A percentile compares a stretch with the other conserved stretches of the same genome.
These are phyloP conservation scores for Stictocephala bisonia DNA, from an alignment of 2,888 invertebrate species.

Conservation along the genomic window DNA sequence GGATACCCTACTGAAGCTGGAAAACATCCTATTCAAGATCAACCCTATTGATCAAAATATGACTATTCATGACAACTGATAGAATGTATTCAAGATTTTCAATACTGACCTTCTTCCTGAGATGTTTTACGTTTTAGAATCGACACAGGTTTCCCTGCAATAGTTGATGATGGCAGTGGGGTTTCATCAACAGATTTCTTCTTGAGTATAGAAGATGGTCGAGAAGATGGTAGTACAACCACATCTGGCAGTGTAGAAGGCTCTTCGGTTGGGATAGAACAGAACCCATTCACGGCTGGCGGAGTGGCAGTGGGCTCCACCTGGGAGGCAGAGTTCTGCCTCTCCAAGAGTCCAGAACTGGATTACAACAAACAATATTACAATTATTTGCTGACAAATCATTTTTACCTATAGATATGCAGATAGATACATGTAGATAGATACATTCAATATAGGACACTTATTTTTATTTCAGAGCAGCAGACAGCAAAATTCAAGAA, in stretches of 20 bases:
- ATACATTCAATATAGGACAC: too few species aligned
- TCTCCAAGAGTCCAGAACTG: not conserved
- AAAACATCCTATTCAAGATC: too few species aligned
- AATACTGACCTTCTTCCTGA: slow-evolving; percentile 65
- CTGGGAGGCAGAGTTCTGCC: not conserved
- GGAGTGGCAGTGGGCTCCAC: not conserved
- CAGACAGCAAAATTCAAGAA: too few species aligned
- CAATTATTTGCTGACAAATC: too few species aligned
- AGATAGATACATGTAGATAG: too few species aligned
- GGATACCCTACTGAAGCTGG: too few species aligned
- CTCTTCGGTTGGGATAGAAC: not conserved
- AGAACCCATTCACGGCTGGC: not conserved
- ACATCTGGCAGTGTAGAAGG: slow-evolving; percentile 4
- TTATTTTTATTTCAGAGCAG: too few species aligned
- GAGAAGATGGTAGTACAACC: slow-evolving; percentile 7
- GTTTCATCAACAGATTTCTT: slow-evolving; percentile 73
- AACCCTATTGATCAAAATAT: too few species aligned
- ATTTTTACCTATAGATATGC: too few species aligned
- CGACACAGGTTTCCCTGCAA: slow-evolving; percentile 66
- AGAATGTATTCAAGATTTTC: too few species aligned
- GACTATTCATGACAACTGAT: not conserved
- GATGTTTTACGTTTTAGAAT: slow-evolving; percentile 71
- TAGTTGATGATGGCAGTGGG: not conserved
- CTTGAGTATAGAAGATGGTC: slow-evolving; percentile 72
- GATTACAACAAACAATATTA: too few species aligned